Conservation (phyloP, 2,888 invertebrate species). For the Eustalomyia histrio region DNA sequence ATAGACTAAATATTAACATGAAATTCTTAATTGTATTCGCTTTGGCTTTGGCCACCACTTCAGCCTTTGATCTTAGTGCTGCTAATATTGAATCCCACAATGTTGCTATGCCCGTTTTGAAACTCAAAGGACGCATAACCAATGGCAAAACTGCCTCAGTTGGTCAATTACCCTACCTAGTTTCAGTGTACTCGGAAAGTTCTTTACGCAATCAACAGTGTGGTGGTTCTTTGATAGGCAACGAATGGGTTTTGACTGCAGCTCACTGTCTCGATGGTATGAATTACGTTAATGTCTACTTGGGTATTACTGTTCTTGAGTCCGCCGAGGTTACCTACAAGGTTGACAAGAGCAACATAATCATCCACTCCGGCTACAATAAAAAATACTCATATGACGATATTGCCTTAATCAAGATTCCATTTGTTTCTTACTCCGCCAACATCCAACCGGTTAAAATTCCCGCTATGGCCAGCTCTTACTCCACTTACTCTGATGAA, state of each 20-base stretch:
- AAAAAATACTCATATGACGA: conserved; percentile 69
- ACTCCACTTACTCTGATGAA: conserved; percentile 65
- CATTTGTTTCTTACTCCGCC: conserved; percentile 53
- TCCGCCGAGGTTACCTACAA: conserved; percentile 66
- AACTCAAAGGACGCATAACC: conserved; percentile 67
- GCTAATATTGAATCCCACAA: conserved; percentile 49
- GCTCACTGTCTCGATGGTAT: conserved; percentile 45
- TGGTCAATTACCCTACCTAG: conserved; percentile 72
- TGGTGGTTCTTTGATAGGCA: conserved; percentile 69
- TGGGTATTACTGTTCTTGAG: conserved; percentile 70
- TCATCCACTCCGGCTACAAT: conserved; percentile 77
- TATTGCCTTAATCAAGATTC: conserved; percentile 72
- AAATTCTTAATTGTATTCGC: conserved; percentile 71
- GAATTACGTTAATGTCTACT: conserved; percentile 68
- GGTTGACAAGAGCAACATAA: conserved; percentile 68
- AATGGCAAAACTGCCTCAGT: conserved; percentile 68
- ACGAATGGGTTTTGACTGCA: conserved; percentile 32
- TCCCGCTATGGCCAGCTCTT: conserved; percentile 56
- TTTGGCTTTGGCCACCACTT: conserved; percentile 70
- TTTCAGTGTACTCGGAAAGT: conserved; percentile 48
- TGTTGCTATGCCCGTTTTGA: conserved; percentile 9
- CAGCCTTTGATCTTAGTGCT: conserved; percentile 68
- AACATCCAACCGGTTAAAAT: conserved; percentile 65
- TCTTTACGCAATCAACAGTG: conserved; percentile 67
- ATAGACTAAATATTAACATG: conserved; percentile 64